These are phyloP conservation scores for Pithys albifrons DNA, from an alignment of 2,113 vertebrate species.

Conservation along the genomic window DNA sequence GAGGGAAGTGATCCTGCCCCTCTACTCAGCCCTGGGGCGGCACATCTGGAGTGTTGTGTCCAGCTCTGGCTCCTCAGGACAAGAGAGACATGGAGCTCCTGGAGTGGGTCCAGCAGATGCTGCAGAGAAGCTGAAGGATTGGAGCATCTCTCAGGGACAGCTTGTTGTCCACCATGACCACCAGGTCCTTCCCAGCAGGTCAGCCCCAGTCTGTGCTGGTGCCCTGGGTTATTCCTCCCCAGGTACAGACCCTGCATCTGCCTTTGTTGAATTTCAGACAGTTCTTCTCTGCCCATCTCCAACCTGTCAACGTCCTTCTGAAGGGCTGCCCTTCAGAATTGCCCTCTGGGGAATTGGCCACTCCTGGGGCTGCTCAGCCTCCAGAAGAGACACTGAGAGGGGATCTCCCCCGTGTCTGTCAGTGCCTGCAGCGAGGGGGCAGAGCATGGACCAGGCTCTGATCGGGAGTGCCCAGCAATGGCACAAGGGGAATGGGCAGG, in stretches of 20 bases:
- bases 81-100: background rate
- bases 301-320: too few species aligned
- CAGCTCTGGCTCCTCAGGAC: background rate
- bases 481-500: background rate
- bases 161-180: too few species aligned
- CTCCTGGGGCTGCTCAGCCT: background rate
- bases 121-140: background rate
- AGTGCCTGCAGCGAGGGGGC: background rate
- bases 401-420: background rate
- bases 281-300: too few species aligned
- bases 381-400: background rate
- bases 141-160: background rate
- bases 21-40: background rate
- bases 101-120: accelerated
- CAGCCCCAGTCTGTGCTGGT: too few species aligned
- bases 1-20: too few species aligned
- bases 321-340: too few species aligned
- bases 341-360: too few species aligned
- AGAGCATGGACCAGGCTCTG: background rate
- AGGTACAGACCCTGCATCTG: too few species aligned
- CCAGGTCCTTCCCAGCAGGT: too few species aligned
- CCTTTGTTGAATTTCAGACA: too few species aligned
- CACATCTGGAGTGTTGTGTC: background rate
- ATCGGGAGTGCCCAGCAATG: background rate
- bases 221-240: too few species aligned